phyloP scores from a whole-genome alignment of 2,113 vertebrate genomes.

The Megaceryle torquata region DNA sequence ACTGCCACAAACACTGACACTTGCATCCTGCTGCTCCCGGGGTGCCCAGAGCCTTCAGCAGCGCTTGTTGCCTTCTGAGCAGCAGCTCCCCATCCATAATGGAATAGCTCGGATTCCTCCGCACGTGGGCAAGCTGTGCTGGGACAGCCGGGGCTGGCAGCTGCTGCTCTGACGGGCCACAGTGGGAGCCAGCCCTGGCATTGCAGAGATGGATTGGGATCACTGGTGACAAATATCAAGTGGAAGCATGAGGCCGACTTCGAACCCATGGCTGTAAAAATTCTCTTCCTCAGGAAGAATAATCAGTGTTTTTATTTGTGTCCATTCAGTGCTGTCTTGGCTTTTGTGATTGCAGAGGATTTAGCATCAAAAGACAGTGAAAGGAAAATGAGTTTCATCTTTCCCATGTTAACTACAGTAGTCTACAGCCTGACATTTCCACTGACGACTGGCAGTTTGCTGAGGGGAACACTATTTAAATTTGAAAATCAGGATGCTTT shows the following conservation, averaged over 20 bases:
- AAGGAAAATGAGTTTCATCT: not conserved
- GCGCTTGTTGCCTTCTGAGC: fast-evolving
- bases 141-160: not conserved
- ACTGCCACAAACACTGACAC: fast-evolving
- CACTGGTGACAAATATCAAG: not conserved
- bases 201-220: not conserved
- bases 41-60: not conserved
- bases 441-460: not conserved
- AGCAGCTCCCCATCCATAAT: not conserved
- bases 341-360: not conserved
- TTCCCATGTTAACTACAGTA: not conserved
- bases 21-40: not conserved
- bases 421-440: not conserved
- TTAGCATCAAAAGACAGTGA: not conserved
- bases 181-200: not conserved
- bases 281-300: not conserved
- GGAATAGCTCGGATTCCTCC: not conserved
- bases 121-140: not conserved
- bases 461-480: not conserved
- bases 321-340: not conserved
- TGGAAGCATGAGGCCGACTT: not conserved
- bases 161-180: not conserved
- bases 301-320: not conserved
- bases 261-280: not conserved
- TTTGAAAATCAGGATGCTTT: not conserved